phyloP scores from a whole-genome alignment of 2,113 vertebrate genomes.

The Burhinus oedicnemus region DNA sequence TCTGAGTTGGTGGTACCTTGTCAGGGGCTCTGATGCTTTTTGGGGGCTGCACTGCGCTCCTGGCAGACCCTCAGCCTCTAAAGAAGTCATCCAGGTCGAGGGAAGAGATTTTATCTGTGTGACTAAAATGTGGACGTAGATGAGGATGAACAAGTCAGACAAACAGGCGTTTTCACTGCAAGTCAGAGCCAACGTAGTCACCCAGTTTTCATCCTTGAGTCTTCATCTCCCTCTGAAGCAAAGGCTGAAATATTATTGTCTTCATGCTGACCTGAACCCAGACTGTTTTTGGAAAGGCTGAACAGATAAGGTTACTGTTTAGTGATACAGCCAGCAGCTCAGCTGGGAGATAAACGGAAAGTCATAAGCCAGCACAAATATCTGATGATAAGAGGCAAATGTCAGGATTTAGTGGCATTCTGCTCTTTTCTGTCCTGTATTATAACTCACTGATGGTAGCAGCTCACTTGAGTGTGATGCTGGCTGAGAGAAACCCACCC shows the following conservation, averaged over 20 bases:
- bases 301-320: not conserved
- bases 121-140: not conserved
- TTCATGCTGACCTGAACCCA: not conserved
- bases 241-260: not conserved
- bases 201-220: not conserved
- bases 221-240: not conserved
- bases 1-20: accelerated
- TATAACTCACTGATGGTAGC: not conserved
- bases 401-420: not conserved
- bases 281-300: not conserved
- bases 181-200: too few species aligned
- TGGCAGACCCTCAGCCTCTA: not conserved
- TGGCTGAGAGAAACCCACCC: not conserved
- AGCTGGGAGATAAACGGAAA: not conserved
- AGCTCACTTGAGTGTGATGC: not conserved
- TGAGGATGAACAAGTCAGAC: not conserved
- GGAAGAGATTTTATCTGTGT: not conserved
- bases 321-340: not conserved
- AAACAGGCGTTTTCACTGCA: accelerated
- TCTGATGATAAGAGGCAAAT: not conserved
- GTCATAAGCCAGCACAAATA: not conserved
- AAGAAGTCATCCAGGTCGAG: not conserved
- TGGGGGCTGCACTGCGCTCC: not conserved
- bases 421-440: not conserved
- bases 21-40: not conserved